Base-by-base conservation (phyloP, 2,888 invertebrate genomes). In the Sussaba pulchella region DNA sequence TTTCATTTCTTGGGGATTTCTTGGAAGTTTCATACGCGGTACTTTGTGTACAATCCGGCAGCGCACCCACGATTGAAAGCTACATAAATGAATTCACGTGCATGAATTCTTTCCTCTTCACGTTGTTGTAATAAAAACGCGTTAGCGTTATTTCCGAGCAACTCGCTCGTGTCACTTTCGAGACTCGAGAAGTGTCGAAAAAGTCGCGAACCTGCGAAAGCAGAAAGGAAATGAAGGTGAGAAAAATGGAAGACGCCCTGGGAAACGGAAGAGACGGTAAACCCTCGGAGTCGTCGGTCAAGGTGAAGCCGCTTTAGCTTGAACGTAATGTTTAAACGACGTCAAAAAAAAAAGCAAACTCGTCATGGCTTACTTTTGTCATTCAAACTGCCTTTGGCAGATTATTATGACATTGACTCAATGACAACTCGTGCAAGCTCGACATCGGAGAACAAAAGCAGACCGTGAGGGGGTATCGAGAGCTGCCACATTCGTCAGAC, bases 121-220 rank as follows among this genome's bases (percentile, higher is more conserved):
- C 17, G 31, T 57, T n/a, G 3, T 43, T 17, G 61, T 82, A 85
- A 86, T 84, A 84, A 86, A 85, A 86, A 88, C 86, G 87, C 85
- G 86, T 82, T 82, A 52, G 85, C 86, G 85, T 88, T 88, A 88
- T 88, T 88, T 88, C 87, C 87, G 54, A n/a, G 12, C 63, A 26
- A 14, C 31, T 45, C 52, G 64, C 71, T 47, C 14, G 71, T 64
- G 57, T 19, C 52, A 77, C 71, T 66, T 71, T 36, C 77, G 64
- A 54, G 64, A 45, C 36, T 36, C 54, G 59, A 71, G 77, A 77
- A n/a, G n/a, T n/a, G 71, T 77, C 71, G 59, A 66, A 57, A 69
- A 50, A 21, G 50, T 39, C 50, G 50, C 45, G 24, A 39, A n/a
- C n/a, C n/a, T n/a, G n/a, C n/a, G n/a, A 69, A 50, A 61, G 26